These are phyloP conservation scores for Otocyon megalotis DNA, from an alignment of 2,113 vertebrate species.

Conservation along the genomic window DNA sequence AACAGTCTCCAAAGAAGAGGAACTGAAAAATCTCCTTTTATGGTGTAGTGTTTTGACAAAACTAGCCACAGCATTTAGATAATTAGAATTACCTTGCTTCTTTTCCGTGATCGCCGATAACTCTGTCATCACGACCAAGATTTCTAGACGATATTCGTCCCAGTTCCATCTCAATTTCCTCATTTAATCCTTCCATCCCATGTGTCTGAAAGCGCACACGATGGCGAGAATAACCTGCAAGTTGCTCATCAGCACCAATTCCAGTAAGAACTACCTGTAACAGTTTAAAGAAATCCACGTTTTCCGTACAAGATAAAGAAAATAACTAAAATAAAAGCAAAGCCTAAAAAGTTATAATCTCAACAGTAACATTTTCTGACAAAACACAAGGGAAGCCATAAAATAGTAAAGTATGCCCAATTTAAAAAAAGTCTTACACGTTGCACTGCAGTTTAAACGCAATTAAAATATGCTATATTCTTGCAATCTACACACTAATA, in stretches of 20 bases:
- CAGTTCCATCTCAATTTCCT: conserved; percentile 95
- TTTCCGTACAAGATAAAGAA: not conserved
- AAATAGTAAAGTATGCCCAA: not conserved
- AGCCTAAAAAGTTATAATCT: not conserved
- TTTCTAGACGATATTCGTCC: conserved; percentile 95
- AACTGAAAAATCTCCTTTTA: not conserved
- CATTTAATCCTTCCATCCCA: conserved; percentile 90
- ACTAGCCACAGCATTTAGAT: not conserved
- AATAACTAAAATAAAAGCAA: not conserved
- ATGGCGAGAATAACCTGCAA: conserved; percentile 97
- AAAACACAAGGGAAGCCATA: not conserved
- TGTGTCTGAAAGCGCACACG: conserved; percentile 89
- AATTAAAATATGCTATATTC: not conserved
- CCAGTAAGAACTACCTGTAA: conserved; percentile 94
- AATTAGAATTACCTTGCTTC: conserved; percentile 92
- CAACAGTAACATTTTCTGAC: conserved; percentile 14
- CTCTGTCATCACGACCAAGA: conserved; percentile 95
- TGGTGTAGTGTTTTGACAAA: not conserved
- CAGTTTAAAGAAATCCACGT: not conserved
- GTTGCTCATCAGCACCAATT: conserved; percentile 97
- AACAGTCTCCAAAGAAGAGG: not conserved
- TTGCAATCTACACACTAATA: not conserved
- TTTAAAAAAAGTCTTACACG: not conserved
- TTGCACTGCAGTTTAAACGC: not conserved
- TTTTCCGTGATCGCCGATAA: conserved; percentile 95